Percentiles rank a stretch among this genome's conserved stretches.
phyloP scores from a whole-genome alignment of 1,140 invertebrate genomes.

The Spodoptera litura region DNA sequence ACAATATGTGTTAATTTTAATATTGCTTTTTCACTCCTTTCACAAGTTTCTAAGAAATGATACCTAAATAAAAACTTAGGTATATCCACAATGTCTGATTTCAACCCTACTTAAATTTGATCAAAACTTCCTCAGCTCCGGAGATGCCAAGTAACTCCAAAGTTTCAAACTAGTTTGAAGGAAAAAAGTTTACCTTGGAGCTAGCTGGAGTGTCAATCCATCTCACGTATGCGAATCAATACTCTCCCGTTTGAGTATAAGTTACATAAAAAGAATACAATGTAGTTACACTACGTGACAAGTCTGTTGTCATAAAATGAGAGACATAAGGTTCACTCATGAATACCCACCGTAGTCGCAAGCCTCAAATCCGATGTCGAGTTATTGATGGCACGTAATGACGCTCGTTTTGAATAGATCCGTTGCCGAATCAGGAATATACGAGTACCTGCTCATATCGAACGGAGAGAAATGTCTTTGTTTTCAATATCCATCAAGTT shows the following conservation, averaged over 20 bases:
- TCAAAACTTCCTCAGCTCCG: not conserved
- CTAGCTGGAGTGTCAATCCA: slow-evolving; percentile 38
- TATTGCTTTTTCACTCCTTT: not conserved
- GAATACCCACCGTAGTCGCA: slow-evolving; percentile 35
- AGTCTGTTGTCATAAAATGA: slow-evolving; percentile 52
- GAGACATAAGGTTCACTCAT: slow-evolving; percentile 53
- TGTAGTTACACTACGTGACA: slow-evolving; percentile 53
- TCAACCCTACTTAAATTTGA: not conserved
- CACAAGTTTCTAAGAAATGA: not conserved
- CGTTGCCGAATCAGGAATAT: slow-evolving; percentile 29
- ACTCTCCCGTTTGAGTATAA: slow-evolving; percentile 28
- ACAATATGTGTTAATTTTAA: not conserved
- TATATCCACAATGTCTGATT: not conserved
- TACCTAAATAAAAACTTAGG: not conserved
- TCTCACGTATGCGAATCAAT: slow-evolving; percentile 39
- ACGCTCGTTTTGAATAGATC: slow-evolving; percentile 48
- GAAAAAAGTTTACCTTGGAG: slow-evolving; percentile 32
- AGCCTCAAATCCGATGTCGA: slow-evolving; percentile 54
- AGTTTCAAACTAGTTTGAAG: slow-evolving; percentile 4
- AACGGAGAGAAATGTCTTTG: slow-evolving; percentile 47
- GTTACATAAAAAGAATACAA: slow-evolving; percentile 58
- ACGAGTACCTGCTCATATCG: slow-evolving; percentile 30
- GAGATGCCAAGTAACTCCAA: not conserved
- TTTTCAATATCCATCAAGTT: slow-evolving; percentile 48
- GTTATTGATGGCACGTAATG: slow-evolving; percentile 63